These are phyloP conservation scores for Himalopsyche tibetana DNA, from an alignment of 2,888 invertebrate genomes.

Conservation along the genomic window DNA sequence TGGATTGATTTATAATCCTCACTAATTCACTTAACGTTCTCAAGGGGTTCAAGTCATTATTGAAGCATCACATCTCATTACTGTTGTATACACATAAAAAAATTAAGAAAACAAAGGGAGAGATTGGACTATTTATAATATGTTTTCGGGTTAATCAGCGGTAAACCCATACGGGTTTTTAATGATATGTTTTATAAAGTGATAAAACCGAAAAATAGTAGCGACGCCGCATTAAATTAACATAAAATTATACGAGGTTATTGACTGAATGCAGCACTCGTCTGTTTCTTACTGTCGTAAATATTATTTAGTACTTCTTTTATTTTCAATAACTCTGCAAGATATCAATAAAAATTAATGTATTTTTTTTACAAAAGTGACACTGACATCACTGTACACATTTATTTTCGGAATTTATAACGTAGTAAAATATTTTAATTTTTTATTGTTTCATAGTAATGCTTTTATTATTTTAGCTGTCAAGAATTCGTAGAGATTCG, in stretches of 20 bases:
- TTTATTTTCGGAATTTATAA: slow-evolving; percentile 1
- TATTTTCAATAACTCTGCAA: neutral
- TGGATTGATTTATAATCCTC: neutral
- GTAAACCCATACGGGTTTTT: slow-evolving; percentile 4
- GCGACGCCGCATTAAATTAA: slow-evolving; percentile 5
- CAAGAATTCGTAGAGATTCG: too few relatives aligned
- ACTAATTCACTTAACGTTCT: slow-evolving; percentile 25
- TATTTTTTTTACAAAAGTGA: neutral
- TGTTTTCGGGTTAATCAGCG: slow-evolving; percentile 1
- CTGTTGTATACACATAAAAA: neutral
- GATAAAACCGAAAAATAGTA: slow-evolving; percentile 32
- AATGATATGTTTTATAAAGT: slow-evolving; percentile 37
- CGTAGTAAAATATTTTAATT: neutral
- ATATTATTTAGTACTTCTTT: neutral
- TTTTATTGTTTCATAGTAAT: too few relatives aligned
- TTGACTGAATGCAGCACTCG: slow-evolving; percentile 17
- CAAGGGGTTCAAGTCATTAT: slow-evolving; percentile 17
- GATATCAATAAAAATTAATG: neutral
- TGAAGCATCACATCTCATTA: neutral
- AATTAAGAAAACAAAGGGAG: neutral
- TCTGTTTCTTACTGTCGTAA: neutral
- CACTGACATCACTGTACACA: neutral
- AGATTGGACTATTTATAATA: neutral
- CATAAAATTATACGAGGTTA: slow-evolving; percentile 40
- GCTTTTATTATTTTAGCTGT: too few relatives aligned